Percentiles rank a stretch among this genome's conserved stretches.
These are phyloP conservation scores for Anolis carolinensis DNA, from an alignment of 2,113 vertebrate genomes.

Conservation along the genomic window DNA sequence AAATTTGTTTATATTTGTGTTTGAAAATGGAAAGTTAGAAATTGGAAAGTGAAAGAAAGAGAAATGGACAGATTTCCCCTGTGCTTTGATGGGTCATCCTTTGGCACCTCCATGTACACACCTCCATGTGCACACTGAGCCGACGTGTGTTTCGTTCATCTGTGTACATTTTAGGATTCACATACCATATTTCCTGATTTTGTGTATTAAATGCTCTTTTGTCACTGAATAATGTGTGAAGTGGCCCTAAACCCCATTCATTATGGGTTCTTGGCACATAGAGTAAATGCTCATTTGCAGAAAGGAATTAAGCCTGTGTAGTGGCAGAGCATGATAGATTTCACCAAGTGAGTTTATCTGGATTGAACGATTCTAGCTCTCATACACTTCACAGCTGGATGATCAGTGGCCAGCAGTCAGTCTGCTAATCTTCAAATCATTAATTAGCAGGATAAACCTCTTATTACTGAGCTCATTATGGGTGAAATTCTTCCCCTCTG, in stretches of 20 bases:
- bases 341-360: conserved; percentile 34
- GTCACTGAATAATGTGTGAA: neutral
- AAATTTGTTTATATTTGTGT: too few species aligned
- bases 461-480: conserved; percentile 39
- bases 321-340: conserved; percentile 25
- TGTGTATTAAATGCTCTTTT: neutral
- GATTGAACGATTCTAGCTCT: conserved; percentile 27
- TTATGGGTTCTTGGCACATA: conserved; percentile 16
- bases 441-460: conserved; percentile 49
- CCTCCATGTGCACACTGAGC: neutral
- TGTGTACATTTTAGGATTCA: neutral
- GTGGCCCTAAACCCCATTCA: neutral
- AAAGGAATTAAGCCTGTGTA: conserved; percentile 27
- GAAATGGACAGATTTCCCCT: too few species aligned
- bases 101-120: neutral
- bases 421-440: conserved; percentile 52
- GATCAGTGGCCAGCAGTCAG: conserved; percentile 21
- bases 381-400: conserved; percentile 34
- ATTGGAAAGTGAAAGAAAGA: too few species aligned
- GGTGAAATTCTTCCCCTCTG: conserved; percentile 41
- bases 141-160: neutral
- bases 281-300: conserved; percentile 12
- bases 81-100: too few species aligned
- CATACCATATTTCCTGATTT: neutral
- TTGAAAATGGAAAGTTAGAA: too few species aligned